Conservation (phyloP, 1,140 invertebrate species). For the Drosophila ambigua region DNA sequence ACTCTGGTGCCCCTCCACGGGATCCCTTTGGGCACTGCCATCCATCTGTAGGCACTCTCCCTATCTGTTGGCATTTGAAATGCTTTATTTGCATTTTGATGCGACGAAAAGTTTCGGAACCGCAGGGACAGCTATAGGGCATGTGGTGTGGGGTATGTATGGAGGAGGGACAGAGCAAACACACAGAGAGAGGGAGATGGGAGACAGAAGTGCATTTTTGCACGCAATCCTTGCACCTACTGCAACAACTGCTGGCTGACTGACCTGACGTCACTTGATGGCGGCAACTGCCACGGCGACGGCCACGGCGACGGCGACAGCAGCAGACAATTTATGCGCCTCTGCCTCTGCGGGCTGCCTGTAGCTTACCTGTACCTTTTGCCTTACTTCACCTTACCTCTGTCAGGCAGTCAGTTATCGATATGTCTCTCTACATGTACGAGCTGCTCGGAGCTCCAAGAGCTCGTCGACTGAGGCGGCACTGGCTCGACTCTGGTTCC, state of each 20-base stretch:
- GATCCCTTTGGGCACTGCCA: conserved; percentile 4
- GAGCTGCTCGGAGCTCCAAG: too few relatives aligned
- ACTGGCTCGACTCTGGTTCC: conserved; percentile 36
- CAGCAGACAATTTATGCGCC: conserved; percentile 78
- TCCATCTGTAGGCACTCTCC: conserved; percentile 17
- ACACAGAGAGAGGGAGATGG: conserved; percentile 18
- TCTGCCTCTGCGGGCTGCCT: conserved; percentile 42
- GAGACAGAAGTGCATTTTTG: conserved; percentile 76
- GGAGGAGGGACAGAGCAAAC: too few relatives aligned
- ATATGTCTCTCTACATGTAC: conserved; percentile 37
- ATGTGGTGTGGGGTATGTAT: background rate
- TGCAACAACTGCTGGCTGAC: conserved; percentile 48
- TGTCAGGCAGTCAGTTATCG: conserved; percentile 42
- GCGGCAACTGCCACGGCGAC: too few relatives aligned
- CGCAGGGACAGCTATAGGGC: conserved; percentile 3
- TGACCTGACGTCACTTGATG: conserved; percentile 76
- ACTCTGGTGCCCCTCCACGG: conserved; percentile 10
- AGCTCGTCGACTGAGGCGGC: background rate
- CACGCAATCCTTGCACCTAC: conserved; percentile 78
- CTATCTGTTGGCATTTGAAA: conserved; percentile 67
- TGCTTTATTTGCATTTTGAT: conserved; percentile 82
- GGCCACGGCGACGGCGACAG: conserved; percentile 27
- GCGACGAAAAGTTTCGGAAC: conserved; percentile 68
- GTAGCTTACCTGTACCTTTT: background rate
- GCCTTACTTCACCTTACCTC: conserved; percentile 2